Evolutionary conservation across 64 coral and sea anemone species (phyloP), one percentile per base, ranked within the genome.

Genomic region (Pocillopora damicornis): DNA sequence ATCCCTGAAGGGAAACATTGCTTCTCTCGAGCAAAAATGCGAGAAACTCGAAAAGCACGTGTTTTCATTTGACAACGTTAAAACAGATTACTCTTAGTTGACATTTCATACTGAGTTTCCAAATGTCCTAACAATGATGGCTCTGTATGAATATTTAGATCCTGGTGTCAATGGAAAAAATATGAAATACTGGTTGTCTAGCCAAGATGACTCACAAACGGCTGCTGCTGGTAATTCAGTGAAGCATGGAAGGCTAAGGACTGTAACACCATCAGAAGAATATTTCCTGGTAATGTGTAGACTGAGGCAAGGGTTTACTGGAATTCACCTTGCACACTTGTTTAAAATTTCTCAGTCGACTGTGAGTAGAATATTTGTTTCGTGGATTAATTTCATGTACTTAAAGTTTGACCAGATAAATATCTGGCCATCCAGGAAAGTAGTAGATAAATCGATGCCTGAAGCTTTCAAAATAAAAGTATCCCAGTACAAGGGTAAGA

Each of bases 301-400:
- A 76, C 23, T 88, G 17, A 88, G 87, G 36, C 75, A 88, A 65
- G 87, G 87, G 4, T 88, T 88, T 78, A 75, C 37, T 37, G 87
- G 78, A 25, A 45, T 60, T 37, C 75, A 68, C 26, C n/a, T 88
- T 63, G 74, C 73, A 17, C 75, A 88, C 62, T 74, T 88, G 60
- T 88, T 88, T 42, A 17, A 78, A 42, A 22, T 88, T 45, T 88
- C 87, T n/a, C 58, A 61, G 37, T 30, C 87, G 9, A 78, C 86
- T 17, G 74, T 88, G 34, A 88, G 87, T 88, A 76, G 87, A 13
- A 88, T 88, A 16, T 22, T 88, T 78, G 74, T 89, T 67, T 79
- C 42, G 5, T 89, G 88, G 77, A 72, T 89, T 15, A 89, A 71
- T 72, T 89, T 88, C 35, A 88, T 88, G 86, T 88, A 77, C 38